Evolutionary conservation across 2,888 invertebrate genomes (phyloP).

Genomic region (Rotaria macrura): DNA sequence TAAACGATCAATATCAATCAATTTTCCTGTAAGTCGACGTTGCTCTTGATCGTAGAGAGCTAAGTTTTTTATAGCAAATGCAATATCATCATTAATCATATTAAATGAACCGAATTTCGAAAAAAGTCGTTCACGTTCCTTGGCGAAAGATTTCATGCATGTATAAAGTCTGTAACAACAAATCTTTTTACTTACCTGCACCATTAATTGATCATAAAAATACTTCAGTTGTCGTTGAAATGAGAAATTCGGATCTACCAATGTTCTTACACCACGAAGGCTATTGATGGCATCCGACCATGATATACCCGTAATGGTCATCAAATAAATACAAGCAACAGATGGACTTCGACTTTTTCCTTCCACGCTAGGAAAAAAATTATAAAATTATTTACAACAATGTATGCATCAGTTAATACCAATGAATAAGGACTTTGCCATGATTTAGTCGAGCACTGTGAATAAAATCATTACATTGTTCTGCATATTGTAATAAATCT

Average conservation of each 20-base stretch:
- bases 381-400: too few relatives aligned
- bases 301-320: slow-evolving; percentile 75
- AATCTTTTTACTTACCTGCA: neutral
- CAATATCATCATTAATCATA: neutral
- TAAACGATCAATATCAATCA: neutral
- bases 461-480: slow-evolving; percentile 86
- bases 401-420: too few relatives aligned
- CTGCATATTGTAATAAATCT: slow-evolving; percentile 81
- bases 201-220: slow-evolving; percentile 57
- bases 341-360: slow-evolving; percentile 94
- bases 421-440: slow-evolving; percentile 78
- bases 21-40: neutral
- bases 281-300: slow-evolving; percentile 88
- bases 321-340: slow-evolving; percentile 85
- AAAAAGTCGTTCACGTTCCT: neutral
- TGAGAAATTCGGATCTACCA: slow-evolving; percentile 88
- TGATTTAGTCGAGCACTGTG: slow-evolving; percentile 78
- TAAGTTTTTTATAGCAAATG: neutral
- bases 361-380: slow-evolving; percentile 60
- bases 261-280: slow-evolving; percentile 75
- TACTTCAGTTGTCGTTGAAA: slow-evolving; percentile 86
- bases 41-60: neutral
- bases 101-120: neutral
- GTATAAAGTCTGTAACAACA: neutral
- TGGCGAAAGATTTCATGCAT: neutral